These are phyloP conservation scores for Cosmopolites sordidus DNA, from an alignment of 2,888 invertebrate species.

Conservation along the genomic window DNA sequence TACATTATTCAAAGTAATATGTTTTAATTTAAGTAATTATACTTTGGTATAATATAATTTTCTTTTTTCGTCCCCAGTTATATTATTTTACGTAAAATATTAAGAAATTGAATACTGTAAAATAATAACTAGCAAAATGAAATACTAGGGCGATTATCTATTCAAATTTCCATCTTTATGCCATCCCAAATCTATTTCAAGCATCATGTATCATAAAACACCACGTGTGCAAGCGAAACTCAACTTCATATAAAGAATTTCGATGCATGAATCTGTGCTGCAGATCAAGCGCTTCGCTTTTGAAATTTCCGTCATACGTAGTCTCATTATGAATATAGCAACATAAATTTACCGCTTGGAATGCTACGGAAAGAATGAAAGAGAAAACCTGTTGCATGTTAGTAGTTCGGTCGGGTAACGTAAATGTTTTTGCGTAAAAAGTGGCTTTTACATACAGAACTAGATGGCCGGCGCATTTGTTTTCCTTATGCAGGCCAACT, in stretches of 20 bases:
- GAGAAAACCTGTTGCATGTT: slow-evolving; percentile 16
- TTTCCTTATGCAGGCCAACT: slow-evolving; percentile 1
- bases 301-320: slow-evolving; percentile 40
- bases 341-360: slow-evolving; percentile 38
- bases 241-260: slow-evolving; percentile 16
- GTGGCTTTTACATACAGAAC: slow-evolving; percentile 1
- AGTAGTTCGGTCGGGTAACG: slow-evolving; percentile 3
- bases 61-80: too few species aligned
- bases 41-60: too few species aligned
- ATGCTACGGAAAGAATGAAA: slow-evolving; percentile 20
- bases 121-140: too few species aligned
- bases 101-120: too few species aligned
- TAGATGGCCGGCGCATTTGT: slow-evolving; percentile 1
- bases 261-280: slow-evolving; percentile 27
- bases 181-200: slow-evolving; percentile 15
- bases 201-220: slow-evolving; percentile 14
- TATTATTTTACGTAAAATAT: too few species aligned
- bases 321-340: slow-evolving; percentile 40
- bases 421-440: slow-evolving; percentile 1
- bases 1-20: too few species aligned
- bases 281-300: slow-evolving; percentile 31
- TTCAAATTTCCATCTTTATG: slow-evolving; percentile 5
- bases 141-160: background rate
- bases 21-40: too few species aligned
- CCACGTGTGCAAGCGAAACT: slow-evolving; percentile 3